These are phyloP conservation scores for Pachycephus smyrnensis DNA, from an alignment of 2,888 invertebrate genomes.

Conservation along the genomic window DNA sequence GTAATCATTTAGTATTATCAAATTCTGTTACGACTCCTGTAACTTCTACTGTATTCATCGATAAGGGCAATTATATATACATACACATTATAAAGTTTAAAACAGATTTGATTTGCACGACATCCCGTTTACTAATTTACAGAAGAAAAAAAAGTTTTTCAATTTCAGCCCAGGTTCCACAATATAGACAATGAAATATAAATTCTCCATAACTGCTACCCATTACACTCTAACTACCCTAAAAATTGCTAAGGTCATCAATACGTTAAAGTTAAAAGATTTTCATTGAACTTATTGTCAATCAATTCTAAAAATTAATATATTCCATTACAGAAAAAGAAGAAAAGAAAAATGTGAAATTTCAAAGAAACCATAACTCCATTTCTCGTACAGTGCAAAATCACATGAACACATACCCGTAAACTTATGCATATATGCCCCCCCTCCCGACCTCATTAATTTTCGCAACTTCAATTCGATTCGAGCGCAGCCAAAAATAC, in stretches of 20 bases:
- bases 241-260: background rate
- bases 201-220: background rate
- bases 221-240: background rate
- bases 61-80: background rate
- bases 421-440: no score
- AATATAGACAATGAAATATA: background rate
- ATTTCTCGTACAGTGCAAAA: background rate
- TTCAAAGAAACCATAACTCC: background rate
- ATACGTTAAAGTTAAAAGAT: background rate
- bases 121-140: background rate
- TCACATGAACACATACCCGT: background rate
- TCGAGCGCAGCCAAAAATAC: conserved; percentile 3
- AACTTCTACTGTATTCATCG: background rate
- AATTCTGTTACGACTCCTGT: background rate
- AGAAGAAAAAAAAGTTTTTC: background rate
- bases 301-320: background rate
- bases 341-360: background rate
- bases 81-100: background rate
- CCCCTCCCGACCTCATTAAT: background rate
- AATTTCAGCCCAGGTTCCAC: background rate
- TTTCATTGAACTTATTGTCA: background rate
- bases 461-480: background rate
- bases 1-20: background rate
- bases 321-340: background rate
- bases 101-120: background rate